Percentiles rank a stretch among this genome's conserved stretches.
Conservation (phyloP, 1,140 invertebrate species). For the Zaprionus ornatus region DNA sequence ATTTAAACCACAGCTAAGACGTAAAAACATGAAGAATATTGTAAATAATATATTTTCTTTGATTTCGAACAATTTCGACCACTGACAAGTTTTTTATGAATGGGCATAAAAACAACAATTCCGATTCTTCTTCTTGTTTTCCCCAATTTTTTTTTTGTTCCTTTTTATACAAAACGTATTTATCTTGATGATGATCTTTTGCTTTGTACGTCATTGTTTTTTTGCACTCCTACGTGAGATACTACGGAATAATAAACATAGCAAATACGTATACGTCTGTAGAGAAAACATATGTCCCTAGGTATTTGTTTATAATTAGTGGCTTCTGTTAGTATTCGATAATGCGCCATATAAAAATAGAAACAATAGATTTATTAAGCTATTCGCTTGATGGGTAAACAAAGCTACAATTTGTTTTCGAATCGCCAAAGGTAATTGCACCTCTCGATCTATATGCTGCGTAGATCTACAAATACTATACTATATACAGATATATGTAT, state of each 20-base stretch:
- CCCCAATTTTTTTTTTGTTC: conserved; percentile 16
- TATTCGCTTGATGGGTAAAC: conserved; percentile 45
- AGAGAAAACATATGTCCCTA: conserved; percentile 40
- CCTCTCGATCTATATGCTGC: neutral
- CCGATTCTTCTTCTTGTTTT: conserved; percentile 9
- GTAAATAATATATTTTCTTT: conserved; percentile 38
- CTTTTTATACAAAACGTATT: conserved; percentile 43
- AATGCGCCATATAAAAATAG: conserved; percentile 61
- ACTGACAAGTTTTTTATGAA: conserved; percentile 59
- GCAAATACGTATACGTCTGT: conserved; percentile 5
- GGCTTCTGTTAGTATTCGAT: conserved; percentile 51
- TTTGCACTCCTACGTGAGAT: conserved; percentile 41
- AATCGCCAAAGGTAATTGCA: conserved; percentile 26
- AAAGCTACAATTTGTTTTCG: conserved; percentile 22
- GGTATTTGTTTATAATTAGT: conserved; percentile 71
- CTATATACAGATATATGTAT: neutral
- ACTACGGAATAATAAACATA: conserved; percentile 66
- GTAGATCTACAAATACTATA: neutral
- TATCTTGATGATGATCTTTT: conserved; percentile 28
- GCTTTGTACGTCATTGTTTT: conserved; percentile 66
- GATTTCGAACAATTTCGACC: conserved; percentile 32
- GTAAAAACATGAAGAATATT: conserved; percentile 51
- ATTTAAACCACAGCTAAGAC: conserved; percentile 44
- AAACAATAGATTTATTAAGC: conserved; percentile 44
- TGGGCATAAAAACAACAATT: conserved; percentile 48